These are phyloP conservation scores for Spodoptera exigua DNA, from an alignment of 2,888 invertebrate genomes.

Conservation along the genomic window DNA sequence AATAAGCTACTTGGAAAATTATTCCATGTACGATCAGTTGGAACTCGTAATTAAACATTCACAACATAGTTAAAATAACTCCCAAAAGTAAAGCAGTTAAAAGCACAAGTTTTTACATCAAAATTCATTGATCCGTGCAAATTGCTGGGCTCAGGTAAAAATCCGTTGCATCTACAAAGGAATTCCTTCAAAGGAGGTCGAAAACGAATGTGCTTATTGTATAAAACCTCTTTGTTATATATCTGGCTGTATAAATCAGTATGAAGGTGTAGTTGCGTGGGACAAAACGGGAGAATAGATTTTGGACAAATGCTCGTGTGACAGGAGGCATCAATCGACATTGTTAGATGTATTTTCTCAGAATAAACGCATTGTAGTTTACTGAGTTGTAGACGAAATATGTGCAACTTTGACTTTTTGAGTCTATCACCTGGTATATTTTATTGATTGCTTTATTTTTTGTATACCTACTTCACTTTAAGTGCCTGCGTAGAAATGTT, in stretches of 20 bases:
- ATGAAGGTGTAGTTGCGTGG: slow-evolving; percentile 44
- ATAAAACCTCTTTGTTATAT: slow-evolving; percentile 46
- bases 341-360: slow-evolving; percentile 30
- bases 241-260: slow-evolving; percentile 46
- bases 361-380: slow-evolving; percentile 15
- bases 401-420: neutral
- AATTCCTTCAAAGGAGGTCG: slow-evolving; percentile 45
- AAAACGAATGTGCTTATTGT: slow-evolving; percentile 45
- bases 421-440: neutral
- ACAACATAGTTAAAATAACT: too few relatives aligned
- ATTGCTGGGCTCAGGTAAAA: slow-evolving; percentile 53
- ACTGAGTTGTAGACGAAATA: neutral
- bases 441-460: neutral
- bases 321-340: slow-evolving; percentile 39
- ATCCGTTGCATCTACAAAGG: slow-evolving; percentile 50
- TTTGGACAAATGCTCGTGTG: slow-evolving; percentile 45
- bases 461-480: too few relatives aligned
- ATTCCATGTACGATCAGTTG: too few relatives aligned
- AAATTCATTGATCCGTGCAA: slow-evolving; percentile 53
- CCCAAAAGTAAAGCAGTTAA: too few relatives aligned
- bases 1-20: too few relatives aligned
- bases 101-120: slow-evolving; percentile 16
- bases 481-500: too few relatives aligned
- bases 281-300: slow-evolving; percentile 32
- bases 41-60: too few relatives aligned